Percentiles rank a stretch among this genome's conserved stretches.
Conservation (phyloP, 1,140 invertebrate genomes). For the Centruroides vittatus region DNA sequence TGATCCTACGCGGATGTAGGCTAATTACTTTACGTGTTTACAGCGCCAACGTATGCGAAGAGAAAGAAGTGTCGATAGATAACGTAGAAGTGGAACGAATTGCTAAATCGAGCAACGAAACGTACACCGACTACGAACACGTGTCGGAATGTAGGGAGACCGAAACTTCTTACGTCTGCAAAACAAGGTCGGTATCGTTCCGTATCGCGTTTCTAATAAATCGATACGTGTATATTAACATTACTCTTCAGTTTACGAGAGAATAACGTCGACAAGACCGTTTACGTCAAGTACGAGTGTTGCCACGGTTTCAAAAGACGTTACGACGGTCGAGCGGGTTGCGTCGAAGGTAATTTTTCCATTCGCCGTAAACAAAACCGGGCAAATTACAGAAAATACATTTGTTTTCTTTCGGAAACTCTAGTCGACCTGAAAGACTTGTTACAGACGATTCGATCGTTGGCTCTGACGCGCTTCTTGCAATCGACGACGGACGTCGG, state of each 20-base stretch:
- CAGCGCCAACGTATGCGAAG: slow-evolving; percentile 35
- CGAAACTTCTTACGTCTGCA: slow-evolving; percentile 39
- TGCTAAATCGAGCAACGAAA: slow-evolving; percentile 6
- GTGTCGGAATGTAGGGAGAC: slow-evolving; percentile 36
- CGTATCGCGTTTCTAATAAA: too few species aligned
- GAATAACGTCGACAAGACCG: slow-evolving; percentile 38
- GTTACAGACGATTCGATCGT: slow-evolving; percentile 34
- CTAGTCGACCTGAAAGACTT: slow-evolving; percentile 35
- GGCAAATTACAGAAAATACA: too few species aligned
- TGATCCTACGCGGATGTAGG: too few species aligned
- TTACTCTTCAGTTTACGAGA: slow-evolving; percentile 26
- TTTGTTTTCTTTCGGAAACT: background rate
- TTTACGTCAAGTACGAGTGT: slow-evolving; percentile 42
- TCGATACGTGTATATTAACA: slow-evolving; percentile 14
- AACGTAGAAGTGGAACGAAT: slow-evolving; percentile 7
- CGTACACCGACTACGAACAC: slow-evolving; percentile 28
- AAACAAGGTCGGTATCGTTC: slow-evolving; percentile 25
- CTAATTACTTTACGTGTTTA: background rate
- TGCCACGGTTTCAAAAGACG: slow-evolving; percentile 40
- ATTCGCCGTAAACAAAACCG: background rate
- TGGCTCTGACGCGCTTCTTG: slow-evolving; percentile 38
- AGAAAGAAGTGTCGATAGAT: slow-evolving; percentile 23
- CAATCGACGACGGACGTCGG: slow-evolving; percentile 31
- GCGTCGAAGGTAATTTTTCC: slow-evolving; percentile 30
- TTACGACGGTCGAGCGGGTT: slow-evolving; percentile 27